Base-by-base conservation (phyloP, 2,888 invertebrate genomes). In the Agrochola lota region DNA sequence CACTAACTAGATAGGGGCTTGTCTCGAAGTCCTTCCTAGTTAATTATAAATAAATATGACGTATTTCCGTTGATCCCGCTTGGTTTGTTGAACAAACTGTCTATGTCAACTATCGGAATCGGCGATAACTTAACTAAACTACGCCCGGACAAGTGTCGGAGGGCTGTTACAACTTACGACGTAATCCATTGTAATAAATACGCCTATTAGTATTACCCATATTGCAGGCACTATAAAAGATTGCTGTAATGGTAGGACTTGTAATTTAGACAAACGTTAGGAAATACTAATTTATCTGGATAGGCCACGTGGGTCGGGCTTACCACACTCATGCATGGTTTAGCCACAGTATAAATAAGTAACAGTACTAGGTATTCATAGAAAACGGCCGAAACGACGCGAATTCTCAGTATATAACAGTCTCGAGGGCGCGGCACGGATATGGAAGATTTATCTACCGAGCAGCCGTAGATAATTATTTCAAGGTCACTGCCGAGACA, bases 1-100 rank as follows among this genome's bases (percentile, higher is more conserved):
- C 83, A 46, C 90, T 92, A 93, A 93, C 92, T 92, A 93, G 91
- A 92, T 89, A 90, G 84, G 78, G 81, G 87, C 87, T 88, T 87
- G 88, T 89, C 89, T 86, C 85, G 60, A 80, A 83, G 81, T 77
- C 70, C 77, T 77, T 79, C 73, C 71, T 78, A 83, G 78, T 80
- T 81, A 84, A 86, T 85, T 84, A 81, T 80, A 83, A 79, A 85
- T 87, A 87, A 87, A 87, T 86, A 82, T 86, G n/a, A 73, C 70
- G 78, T 77, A 73, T 77, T 87, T 68, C 35, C 70, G 66, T 78
- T 40, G 69, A 67, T 46, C 60, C n/a, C 46, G 64, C 64, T 79
- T 73, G 66, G 77, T 87, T 87, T 74, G 71, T 77, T 72, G 40
- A 68, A 57, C 57, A 69, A 76, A 77, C 59, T 35, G 63, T 60